A percentile compares a stretch with the other conserved stretches of the same genome.
Evolutionary conservation across 2,113 vertebrate species (phyloP).

Genomic region (Oceanites oceanicus): DNA sequence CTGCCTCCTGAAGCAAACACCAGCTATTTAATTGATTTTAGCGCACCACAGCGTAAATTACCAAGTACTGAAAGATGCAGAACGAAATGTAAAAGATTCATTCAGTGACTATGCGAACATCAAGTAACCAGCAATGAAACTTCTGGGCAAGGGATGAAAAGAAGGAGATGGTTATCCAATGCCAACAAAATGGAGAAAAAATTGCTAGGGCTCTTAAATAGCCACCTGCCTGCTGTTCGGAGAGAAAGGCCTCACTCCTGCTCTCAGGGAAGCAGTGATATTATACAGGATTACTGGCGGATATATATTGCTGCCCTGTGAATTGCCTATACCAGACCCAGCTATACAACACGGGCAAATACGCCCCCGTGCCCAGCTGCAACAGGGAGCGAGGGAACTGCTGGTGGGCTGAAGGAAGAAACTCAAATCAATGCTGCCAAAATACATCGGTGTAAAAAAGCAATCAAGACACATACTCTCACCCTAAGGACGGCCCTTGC

Average conservation of each 20-base stretch:
- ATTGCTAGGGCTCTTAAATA: slow-evolving; percentile 39
- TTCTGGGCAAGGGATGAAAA: slow-evolving; percentile 41
- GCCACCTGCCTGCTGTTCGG: slow-evolving; percentile 17
- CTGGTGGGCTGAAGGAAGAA: background rate
- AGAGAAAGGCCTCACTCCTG: slow-evolving; percentile 1
- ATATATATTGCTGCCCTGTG: background rate
- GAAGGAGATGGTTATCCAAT: slow-evolving; percentile 38
- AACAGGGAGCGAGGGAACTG: background rate
- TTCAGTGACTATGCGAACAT: background rate
- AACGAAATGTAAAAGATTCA: slow-evolving; percentile 19
- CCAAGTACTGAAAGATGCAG: background rate
- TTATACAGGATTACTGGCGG: slow-evolving; percentile 1
- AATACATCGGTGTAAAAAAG: background rate
- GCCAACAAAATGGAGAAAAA: slow-evolving; percentile 19
- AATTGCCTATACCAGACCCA: background rate
- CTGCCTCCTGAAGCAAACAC: slow-evolving; percentile 4
- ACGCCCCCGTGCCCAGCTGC: background rate
- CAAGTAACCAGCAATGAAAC: slow-evolving; percentile 12
- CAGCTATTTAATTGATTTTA: slow-evolving; percentile 50
- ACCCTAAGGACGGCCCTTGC: background rate
- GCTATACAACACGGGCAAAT: background rate
- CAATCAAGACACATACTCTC: background rate
- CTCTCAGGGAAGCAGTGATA: background rate
- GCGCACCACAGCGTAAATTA: slow-evolving; percentile 43
- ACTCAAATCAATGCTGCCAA: background rate